Conservation (phyloP, 2,113 vertebrate genomes). For the Daboia siamensis region DNA sequence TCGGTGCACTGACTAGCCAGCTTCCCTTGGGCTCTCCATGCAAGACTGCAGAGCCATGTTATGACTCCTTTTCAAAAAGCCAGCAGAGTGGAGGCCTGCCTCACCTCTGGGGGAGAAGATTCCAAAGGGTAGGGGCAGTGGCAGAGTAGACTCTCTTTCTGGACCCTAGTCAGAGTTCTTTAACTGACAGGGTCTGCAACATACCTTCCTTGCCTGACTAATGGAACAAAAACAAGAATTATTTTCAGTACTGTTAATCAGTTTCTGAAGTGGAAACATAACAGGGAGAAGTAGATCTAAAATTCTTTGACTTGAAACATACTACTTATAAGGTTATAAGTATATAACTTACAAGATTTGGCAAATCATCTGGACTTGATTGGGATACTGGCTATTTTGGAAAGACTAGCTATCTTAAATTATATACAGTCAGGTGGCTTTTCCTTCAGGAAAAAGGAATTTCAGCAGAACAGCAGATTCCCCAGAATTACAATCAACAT, state of each 20-base stretch:
- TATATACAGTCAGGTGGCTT: not conserved
- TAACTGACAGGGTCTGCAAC: not conserved
- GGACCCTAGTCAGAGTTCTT: not conserved
- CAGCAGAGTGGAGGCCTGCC: not conserved
- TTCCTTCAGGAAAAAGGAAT: too few species aligned
- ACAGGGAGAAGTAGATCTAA: conserved; percentile 18
- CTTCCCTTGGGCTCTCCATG: not conserved
- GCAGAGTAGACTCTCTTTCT: not conserved
- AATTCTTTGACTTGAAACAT: conserved; percentile 44
- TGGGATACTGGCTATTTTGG: conserved; percentile 15
- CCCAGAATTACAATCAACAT: not conserved
- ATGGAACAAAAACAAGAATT: conserved; percentile 28
- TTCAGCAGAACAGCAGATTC: too few species aligned
- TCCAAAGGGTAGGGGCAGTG: not conserved
- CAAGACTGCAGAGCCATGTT: not conserved
- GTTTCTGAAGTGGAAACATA: conserved; percentile 34
- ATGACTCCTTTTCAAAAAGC: not conserved
- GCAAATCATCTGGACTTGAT: conserved; percentile 40
- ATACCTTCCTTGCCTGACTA: not conserved
- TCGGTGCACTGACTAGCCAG: not conserved
- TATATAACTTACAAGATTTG: conserved; percentile 33
- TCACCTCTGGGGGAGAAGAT: not conserved
- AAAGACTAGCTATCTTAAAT: conserved; percentile 31
- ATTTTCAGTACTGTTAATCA: conserved; percentile 17
- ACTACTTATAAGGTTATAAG: not conserved